These are phyloP conservation scores for Suricata suricatta DNA, from an alignment of 2,113 vertebrate genomes.

Conservation along the genomic window DNA sequence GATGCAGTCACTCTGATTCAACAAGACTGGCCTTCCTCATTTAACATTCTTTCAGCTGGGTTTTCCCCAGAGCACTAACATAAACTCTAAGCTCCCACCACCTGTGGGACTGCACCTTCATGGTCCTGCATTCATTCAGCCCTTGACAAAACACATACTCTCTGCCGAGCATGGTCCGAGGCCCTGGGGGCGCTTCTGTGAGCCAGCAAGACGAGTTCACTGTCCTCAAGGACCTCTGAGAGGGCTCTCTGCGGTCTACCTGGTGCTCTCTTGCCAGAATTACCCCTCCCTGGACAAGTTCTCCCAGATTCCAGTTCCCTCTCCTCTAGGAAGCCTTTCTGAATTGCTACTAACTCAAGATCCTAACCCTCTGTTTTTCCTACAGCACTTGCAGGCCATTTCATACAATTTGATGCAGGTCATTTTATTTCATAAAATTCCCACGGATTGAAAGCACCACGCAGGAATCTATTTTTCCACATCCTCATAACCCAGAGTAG, in stretches of 20 bases:
- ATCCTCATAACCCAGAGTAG: not conserved
- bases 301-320: not conserved
- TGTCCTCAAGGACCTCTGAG: rapidly evolving
- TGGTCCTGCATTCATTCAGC: not conserved
- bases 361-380: not conserved
- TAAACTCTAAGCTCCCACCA: not conserved
- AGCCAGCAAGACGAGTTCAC: not conserved
- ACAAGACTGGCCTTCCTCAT: not conserved
- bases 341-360: not conserved
- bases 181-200: not conserved
- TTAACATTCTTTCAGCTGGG: not conserved
- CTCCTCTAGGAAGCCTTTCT: not conserved
- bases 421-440: conserved; percentile 10
- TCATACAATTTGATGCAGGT: not conserved
- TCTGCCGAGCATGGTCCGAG: not conserved
- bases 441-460: not conserved
- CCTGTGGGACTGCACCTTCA: not conserved
- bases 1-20: not conserved
- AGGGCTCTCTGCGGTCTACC: rapidly evolving
- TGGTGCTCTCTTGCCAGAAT: not conserved
- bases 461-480: not conserved
- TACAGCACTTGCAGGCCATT: not conserved
- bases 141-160: not conserved
- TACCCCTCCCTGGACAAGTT: not conserved
- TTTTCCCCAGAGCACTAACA: not conserved